Conservation (phyloP, 2,888 invertebrate genomes). For the Phania funesta region DNA sequence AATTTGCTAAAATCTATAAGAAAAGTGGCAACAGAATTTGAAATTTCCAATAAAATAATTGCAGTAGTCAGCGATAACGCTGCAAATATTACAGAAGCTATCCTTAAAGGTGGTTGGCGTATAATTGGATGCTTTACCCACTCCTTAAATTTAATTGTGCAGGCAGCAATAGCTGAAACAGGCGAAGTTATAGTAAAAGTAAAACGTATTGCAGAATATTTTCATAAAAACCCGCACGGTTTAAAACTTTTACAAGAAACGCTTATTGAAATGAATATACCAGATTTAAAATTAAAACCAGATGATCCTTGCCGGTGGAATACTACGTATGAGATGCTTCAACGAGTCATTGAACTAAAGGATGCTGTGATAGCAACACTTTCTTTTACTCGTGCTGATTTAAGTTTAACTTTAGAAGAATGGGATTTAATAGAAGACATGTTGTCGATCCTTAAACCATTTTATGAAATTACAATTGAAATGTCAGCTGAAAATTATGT, state of each 20-base stretch:
- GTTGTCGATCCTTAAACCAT: background rate
- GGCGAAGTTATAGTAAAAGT: background rate
- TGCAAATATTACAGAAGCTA: background rate
- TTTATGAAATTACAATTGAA: background rate
- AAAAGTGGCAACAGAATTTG: background rate
- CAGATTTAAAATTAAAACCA: background rate
- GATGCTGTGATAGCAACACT: background rate
- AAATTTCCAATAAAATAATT: background rate
- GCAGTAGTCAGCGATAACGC: background rate
- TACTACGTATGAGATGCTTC: background rate
- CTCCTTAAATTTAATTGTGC: background rate
- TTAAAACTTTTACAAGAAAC: background rate
- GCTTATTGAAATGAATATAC: background rate
- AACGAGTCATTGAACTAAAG: background rate
- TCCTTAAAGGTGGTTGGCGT: background rate
- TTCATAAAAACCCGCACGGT: background rate
- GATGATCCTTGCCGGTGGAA: background rate
- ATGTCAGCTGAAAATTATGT: background rate
- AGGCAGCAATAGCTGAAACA: background rate
- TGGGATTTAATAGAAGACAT: background rate
- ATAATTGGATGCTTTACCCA: background rate
- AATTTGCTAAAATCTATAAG: background rate
- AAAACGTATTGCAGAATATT: background rate
- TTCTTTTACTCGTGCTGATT: background rate
- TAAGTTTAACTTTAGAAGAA: background rate